phyloP scores from a whole-genome alignment of 2,113 vertebrate species.

The Halichoerus grypus region DNA sequence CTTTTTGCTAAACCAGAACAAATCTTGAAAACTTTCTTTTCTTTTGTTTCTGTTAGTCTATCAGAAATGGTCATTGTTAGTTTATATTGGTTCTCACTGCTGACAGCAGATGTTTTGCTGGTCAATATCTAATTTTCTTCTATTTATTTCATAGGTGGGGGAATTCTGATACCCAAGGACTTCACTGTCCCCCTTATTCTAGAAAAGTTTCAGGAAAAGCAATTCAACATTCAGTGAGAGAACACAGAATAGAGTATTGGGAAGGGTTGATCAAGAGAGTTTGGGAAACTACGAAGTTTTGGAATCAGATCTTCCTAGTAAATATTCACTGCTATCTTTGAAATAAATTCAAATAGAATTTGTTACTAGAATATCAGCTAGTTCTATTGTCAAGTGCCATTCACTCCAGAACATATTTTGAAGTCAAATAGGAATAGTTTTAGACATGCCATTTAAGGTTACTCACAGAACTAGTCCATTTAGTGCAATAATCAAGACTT shows the following conservation, averaged over 20 bases:
- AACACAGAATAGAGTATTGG: neutral
- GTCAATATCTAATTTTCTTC: neutral
- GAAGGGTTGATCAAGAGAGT: neutral
- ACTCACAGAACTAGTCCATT: neutral
- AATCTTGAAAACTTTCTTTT: slow-evolving; percentile 35
- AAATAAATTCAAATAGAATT: slow-evolving; percentile 33
- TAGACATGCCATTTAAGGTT: neutral
- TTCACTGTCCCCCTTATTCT: neutral
- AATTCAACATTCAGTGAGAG: neutral
- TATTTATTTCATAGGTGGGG: neutral
- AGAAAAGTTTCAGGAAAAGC: neutral
- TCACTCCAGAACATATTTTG: neutral
- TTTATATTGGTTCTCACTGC: neutral
- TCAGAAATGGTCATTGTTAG: neutral
- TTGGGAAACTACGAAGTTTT: neutral
- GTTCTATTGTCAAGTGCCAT: neutral
- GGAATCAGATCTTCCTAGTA: neutral
- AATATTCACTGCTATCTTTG: neutral
- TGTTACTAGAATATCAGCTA: neutral
- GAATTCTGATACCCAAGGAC: neutral
- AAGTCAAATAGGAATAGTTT: slow-evolving; percentile 27
- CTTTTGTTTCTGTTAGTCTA: neutral
- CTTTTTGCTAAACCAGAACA: neutral
- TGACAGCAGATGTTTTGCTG: neutral
- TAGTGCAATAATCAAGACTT: neutral